Conservation (phyloP, 2,888 invertebrate genomes). For the Mayetiola destructor region DNA sequence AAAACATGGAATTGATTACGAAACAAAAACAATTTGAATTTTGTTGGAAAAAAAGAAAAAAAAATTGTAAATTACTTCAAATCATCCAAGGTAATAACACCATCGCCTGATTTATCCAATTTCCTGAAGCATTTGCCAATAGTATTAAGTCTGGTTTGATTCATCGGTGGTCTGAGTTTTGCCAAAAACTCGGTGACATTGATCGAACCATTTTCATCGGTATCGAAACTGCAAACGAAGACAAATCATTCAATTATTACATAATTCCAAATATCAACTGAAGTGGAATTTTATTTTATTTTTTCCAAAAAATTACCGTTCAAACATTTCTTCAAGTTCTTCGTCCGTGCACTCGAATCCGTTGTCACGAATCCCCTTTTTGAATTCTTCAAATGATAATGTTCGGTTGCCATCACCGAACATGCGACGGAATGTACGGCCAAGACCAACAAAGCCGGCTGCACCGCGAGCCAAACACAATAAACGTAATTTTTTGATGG, state of each 20-base stretch:
- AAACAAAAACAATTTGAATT: too few relatives aligned
- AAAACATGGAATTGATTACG: too few relatives aligned
- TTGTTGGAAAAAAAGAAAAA: too few relatives aligned
- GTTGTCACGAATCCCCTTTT: conserved; percentile 58
- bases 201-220: conserved; percentile 68
- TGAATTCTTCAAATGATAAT: conserved; percentile 67
- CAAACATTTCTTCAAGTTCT: conserved; percentile 29
- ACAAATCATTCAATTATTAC: too few relatives aligned
- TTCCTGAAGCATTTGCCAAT: conserved; percentile 72
- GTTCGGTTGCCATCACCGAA: conserved; percentile 80
- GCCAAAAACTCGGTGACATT: conserved; percentile 80
- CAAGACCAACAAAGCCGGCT: conserved; percentile 73
- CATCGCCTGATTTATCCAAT: conserved; percentile 76
- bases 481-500: conserved; percentile 68
- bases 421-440: conserved; percentile 71
- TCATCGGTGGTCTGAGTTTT: conserved; percentile 75
- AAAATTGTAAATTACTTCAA: conserved; percentile 33
- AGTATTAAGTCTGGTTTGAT: conserved; percentile 52
- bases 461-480: conserved; percentile 75
- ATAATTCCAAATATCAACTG: not conserved
- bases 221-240: conserved; percentile 48
- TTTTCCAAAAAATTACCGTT: conserved; percentile 26
- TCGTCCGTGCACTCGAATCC: conserved; percentile 52
- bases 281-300: too few relatives aligned
- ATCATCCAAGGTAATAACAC: conserved; percentile 61